Percentiles rank a stretch among this genome's conserved stretches.
Evolutionary conservation across 1,140 invertebrate genomes (phyloP).

Genomic region (Sarcophaga peregrina): DNA sequence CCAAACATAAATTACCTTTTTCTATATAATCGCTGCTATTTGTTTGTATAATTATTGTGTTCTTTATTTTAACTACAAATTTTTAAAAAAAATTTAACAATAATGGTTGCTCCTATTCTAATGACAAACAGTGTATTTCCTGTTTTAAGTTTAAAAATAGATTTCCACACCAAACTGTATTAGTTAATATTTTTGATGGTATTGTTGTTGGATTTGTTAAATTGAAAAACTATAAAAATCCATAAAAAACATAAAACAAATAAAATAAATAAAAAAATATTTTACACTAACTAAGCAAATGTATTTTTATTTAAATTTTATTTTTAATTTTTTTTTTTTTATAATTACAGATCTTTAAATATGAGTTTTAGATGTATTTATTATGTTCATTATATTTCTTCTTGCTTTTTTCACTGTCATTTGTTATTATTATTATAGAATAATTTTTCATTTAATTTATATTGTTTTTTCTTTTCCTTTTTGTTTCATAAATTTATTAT

Average conservation of each 20-base stretch:
- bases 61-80: too few species aligned
- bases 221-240: neutral
- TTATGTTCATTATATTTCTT: constrained; percentile 43
- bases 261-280: constrained; percentile 25
- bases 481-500: constrained; percentile 42
- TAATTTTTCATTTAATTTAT: constrained; percentile 20
- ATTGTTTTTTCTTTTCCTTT: constrained; percentile 36
- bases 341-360: constrained; percentile 49
- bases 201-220: neutral
- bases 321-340: constrained; percentile 45
- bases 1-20: too few species aligned
- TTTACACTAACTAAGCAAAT: constrained; percentile 50
- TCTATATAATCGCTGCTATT: too few species aligned
- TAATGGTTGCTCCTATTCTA: too few species aligned
- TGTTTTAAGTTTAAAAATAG: too few species aligned
- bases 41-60: too few species aligned
- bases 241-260: constrained; percentile 32
- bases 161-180: too few species aligned
- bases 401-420: constrained; percentile 24
- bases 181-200: too few species aligned
- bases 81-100: too few species aligned
- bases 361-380: constrained; percentile 42
- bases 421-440: constrained; percentile 36
- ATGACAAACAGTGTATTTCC: too few species aligned
- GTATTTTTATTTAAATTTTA: constrained; percentile 49